Evolutionary conservation across 92 coral and sea anemone species (phyloP), one percentile per base, ranked within the genome.

Genomic region (Heliopora coerulea): DNA sequence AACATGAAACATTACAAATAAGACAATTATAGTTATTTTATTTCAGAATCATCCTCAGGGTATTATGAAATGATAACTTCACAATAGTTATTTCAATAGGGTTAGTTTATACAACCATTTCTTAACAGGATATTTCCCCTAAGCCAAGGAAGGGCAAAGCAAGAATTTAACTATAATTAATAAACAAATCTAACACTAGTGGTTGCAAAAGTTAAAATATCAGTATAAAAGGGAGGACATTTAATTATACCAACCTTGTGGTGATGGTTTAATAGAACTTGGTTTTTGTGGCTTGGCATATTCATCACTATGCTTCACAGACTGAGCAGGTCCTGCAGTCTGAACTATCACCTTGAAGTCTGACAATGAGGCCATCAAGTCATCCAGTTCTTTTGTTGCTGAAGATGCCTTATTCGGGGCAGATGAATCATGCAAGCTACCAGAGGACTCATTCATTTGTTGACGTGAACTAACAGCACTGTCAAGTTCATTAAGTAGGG

Each of bases 281-380:
- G 89, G 52, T 41, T 85, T 82, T 58, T 86, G 96, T 21, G 98
- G 98, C 72, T 93, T 93, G 65, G 98, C 96, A 90, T 93, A 93
- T 50, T 93, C 98, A 30, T 96, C 96, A 74, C 91, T 93, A 14
- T 49, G 86, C 79, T 49, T 86, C 74, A 21, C 73, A 39, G 61
- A 68, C 79, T 49, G 89, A 9, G 87, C 80, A 8, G 93, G 91
- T 35, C 89, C 85, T 30, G 86, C 84, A 0, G 93, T 83, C 8
- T 80, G 84, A 56, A 93, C 98, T 86, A 90, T 93, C 24, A 90
- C 98, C 82, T 93, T 93, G 75, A 93, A 93, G 70, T 93, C 98
- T 24, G 98, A 93, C 80, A 93, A 74, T 12, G 98, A 93, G 26
- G 98, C 98, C 98, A 93, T 93, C 48, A 93, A 72, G 75, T 93